Base-by-base conservation (phyloP, 2,888 invertebrate species). In the Flexamia atlantica region DNA sequence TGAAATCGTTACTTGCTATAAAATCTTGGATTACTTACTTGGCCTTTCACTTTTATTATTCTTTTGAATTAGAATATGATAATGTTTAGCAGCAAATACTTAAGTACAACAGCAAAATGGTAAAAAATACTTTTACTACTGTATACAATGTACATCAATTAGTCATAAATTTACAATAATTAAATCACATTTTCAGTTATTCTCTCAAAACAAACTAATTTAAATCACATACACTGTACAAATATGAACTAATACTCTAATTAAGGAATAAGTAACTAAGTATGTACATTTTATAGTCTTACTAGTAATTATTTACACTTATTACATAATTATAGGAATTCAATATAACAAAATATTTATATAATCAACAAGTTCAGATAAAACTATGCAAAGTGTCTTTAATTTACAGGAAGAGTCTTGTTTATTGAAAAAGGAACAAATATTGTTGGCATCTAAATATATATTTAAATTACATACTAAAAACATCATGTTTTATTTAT, bases 121-220 rank as follows among this genome's bases (percentile, higher is more conserved):
- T n/a, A 46, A 46, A 46, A 46, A 72, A 72, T 17, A 72, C n/a
- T 72, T 72, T 72, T 40, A 28, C 64, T 64, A 28, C 64, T 64
- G 64, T 64, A 64, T 28, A 28, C 40, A 70, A 70, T 36, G 36
- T 40, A 36, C 40, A 70, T 32, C 7, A 68, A 28, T 68, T 68
- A 32, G 40, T 40, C 4, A 28, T 28, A 36, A n/a, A 76, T 42
- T 25, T 40, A 42, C 50, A 72, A 40, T n/a, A 10, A 46, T 25
- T 46, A 46, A 40, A 76, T 76, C 76, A 76, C 76, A 76, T 76
- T 76, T 72, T 76, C 76, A 76, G 25, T 46, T 40, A 46, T 76
- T 50, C 50, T 46, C 28, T 76, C 2, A 50, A 46, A 25, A 46
- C 5, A 46, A 28, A 76, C n/a, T n/a, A n/a, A 42, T 20, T 72